Percentiles rank a stretch among this genome's conserved stretches.
phyloP scores from a whole-genome alignment of 2,797 vertebrate genomes.

The Arrhamphus sclerolepis region DNA sequence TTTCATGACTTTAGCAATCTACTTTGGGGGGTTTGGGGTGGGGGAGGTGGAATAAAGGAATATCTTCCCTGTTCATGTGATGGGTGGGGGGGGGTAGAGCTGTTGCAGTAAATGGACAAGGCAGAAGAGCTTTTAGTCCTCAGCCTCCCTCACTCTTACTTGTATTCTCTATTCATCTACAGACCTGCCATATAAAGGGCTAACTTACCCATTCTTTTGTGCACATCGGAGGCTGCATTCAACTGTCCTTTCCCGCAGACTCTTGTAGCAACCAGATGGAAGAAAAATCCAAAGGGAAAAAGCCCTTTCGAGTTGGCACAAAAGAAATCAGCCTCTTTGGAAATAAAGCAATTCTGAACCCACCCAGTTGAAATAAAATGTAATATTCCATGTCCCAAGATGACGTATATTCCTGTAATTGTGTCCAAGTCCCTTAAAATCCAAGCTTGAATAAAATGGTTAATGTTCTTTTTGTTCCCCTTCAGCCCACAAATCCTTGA shows the following conservation, averaged over 20 bases:
- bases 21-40: not conserved
- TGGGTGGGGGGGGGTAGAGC: slow-evolving; percentile 40
- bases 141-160: slow-evolving; percentile 61
- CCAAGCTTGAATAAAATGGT: slow-evolving; percentile 56
- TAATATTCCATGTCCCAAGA: slow-evolving; percentile 84
- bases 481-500: slow-evolving; percentile 68
- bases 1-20: slow-evolving; percentile 6
- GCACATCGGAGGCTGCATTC: slow-evolving; percentile 99
- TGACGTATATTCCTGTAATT: slow-evolving; percentile 62
- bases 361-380: slow-evolving; percentile 81
- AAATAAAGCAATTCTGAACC: slow-evolving; percentile 80
- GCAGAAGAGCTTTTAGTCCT: slow-evolving; percentile 72
- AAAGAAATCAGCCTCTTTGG: slow-evolving; percentile 82
- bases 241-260: slow-evolving; percentile 94
- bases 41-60: slow-evolving; percentile 22
- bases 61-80: slow-evolving; percentile 17
- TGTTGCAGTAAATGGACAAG: slow-evolving; percentile 60
- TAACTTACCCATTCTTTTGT: slow-evolving; percentile 99
- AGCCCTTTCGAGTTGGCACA: slow-evolving; percentile 87
- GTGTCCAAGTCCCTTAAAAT: slow-evolving; percentile 63
- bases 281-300: slow-evolving; percentile 89
- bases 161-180: slow-evolving; percentile 79
- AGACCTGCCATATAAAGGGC: slow-evolving; percentile 82
- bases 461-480: slow-evolving; percentile 44
- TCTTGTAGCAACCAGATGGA: slow-evolving; percentile 92